Conservation (phyloP, 2,888 invertebrate species). For the Orgyia antiqua region DNA sequence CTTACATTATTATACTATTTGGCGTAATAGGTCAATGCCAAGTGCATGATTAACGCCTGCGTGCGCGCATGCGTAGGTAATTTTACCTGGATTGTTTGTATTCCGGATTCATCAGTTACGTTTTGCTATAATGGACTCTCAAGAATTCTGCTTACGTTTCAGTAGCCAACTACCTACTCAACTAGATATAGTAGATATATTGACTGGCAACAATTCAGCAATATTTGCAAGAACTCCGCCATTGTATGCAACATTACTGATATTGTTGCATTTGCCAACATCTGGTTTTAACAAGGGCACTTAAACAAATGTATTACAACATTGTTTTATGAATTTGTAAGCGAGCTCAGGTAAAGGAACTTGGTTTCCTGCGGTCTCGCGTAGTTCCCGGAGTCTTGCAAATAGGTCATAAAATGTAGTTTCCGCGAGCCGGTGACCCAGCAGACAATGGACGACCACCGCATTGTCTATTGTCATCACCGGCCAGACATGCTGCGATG, state of each 20-base stretch:
- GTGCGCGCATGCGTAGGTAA: conserved; percentile 13
- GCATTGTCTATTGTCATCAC: conserved; percentile 62
- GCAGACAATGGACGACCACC: conserved; percentile 56
- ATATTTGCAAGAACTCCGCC: too few relatives aligned
- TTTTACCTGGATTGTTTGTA: too few relatives aligned
- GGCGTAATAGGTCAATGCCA: conserved; percentile 40
- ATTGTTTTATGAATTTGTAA: conserved; percentile 15
- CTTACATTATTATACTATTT: conserved; percentile 28
- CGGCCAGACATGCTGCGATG: conserved; percentile 50
- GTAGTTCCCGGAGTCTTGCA: conserved; percentile 43
- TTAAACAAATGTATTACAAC: conserved; percentile 11
- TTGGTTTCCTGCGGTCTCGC: conserved; percentile 31
- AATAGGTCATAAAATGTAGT: conserved; percentile 49
- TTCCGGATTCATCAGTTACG: conserved; percentile 10
- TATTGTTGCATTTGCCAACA: background rate
- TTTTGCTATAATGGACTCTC: too few relatives aligned
- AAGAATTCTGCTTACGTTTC: too few relatives aligned
- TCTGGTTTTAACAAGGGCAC: conserved; percentile 15
- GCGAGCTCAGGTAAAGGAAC: conserved; percentile 30
- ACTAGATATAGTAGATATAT: too few relatives aligned
- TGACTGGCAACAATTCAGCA: too few relatives aligned
- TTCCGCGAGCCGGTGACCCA: conserved; percentile 48
- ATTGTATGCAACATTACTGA: too few relatives aligned
- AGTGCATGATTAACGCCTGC: conserved; percentile 24
- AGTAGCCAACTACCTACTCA: too few relatives aligned